Evolutionary conservation across 2,797 vertebrate genomes (phyloP).

Genomic region (Gobio occitaniae): DNA sequence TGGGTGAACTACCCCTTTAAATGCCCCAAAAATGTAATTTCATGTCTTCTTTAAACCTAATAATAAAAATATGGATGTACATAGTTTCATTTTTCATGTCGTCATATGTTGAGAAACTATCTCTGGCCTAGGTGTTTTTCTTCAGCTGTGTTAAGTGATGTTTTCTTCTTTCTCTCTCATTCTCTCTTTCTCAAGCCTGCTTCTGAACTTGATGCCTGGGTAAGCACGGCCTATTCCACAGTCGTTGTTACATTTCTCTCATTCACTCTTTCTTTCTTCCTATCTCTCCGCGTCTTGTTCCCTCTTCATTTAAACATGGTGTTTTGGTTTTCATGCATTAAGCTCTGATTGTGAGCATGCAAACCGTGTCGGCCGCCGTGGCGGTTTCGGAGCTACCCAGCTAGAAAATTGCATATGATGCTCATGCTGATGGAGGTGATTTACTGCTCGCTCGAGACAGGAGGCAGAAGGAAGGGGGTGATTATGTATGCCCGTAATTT

Average conservation of each 20-base stretch:
- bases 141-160: constrained; percentile 30
- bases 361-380: constrained; percentile 33
- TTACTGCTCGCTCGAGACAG: constrained; percentile 41
- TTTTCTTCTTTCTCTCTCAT: constrained; percentile 40
- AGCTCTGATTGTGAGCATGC: constrained; percentile 51
- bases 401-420: constrained; percentile 80
- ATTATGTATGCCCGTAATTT: constrained; percentile 58
- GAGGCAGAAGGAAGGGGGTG: constrained; percentile 38
- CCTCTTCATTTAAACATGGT: constrained; percentile 45
- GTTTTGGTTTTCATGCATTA: constrained; percentile 52
- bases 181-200: constrained; percentile 63
- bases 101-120: background rate
- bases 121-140: background rate
- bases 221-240: constrained; percentile 63
- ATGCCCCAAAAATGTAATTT: background rate
- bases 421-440: constrained; percentile 56
- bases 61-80: background rate
- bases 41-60: background rate
- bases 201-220: constrained; percentile 70
- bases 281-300: constrained; percentile 7
- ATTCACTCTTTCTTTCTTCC: constrained; percentile 28
- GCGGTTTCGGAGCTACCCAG: constrained; percentile 73
- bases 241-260: constrained; percentile 32
- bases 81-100: background rate
- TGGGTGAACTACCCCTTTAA: background rate